Percentiles rank a stretch among this genome's conserved stretches.
phyloP scores from a whole-genome alignment of 2,888 invertebrate genomes.

The Cotesia congregata region DNA sequence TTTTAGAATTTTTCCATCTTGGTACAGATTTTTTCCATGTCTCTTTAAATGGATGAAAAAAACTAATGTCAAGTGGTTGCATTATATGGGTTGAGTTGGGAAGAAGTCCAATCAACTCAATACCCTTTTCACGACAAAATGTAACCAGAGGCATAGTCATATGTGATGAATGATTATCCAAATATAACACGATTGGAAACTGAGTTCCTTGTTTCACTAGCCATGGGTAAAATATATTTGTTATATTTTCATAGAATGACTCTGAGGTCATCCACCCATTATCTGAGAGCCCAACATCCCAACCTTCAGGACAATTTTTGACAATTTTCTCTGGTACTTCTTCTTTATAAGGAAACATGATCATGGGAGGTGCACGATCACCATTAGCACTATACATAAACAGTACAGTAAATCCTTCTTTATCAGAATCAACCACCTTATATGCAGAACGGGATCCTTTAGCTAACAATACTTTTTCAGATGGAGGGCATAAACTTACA shows the following conservation, averaged over 20 bases:
- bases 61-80: constrained; percentile 26
- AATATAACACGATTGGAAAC: constrained; percentile 27
- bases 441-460: constrained; percentile 28
- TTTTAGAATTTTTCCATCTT: constrained; percentile 35
- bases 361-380: constrained; percentile 34
- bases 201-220: constrained; percentile 16
- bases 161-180: constrained; percentile 29
- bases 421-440: constrained; percentile 25
- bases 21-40: constrained; percentile 34
- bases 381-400: constrained; percentile 38
- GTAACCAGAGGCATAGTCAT: constrained; percentile 19
- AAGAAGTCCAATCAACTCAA: constrained; percentile 27
- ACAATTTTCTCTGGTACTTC: constrained; percentile 35
- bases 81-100: constrained; percentile 31
- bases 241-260: constrained; percentile 38
- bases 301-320: constrained; percentile 28
- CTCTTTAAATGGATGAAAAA: constrained; percentile 36
- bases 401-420: constrained; percentile 35
- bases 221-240: constrained; percentile 1
- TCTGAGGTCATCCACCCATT: constrained; percentile 39
- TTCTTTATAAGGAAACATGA: constrained; percentile 40
- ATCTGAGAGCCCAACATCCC: constrained; percentile 35
- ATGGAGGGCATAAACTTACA: constrained; percentile 22
- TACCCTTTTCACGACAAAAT: constrained; percentile 25
- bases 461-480: constrained; percentile 25